phyloP scores from a whole-genome alignment of 2,113 vertebrate genomes.

The Orycteropus afer region DNA sequence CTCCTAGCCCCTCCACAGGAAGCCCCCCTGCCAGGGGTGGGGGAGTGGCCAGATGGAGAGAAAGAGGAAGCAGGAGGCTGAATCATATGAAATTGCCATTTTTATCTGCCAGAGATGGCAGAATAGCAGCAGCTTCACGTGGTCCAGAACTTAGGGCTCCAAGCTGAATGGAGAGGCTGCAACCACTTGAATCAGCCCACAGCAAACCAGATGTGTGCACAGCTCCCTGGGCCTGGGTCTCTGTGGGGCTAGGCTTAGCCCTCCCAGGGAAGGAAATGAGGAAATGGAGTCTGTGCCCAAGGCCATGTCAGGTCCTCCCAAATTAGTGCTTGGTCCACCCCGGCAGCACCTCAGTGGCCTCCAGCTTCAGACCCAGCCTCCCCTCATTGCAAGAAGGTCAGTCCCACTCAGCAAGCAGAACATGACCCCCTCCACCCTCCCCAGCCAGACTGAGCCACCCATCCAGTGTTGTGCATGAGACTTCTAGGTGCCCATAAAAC shows the following conservation, averaged over 20 bases:
- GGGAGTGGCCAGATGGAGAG: background rate
- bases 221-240: background rate
- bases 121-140: accelerated
- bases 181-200: background rate
- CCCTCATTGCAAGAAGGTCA: background rate
- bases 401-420: accelerated
- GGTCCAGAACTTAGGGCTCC: accelerated
- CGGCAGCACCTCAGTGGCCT: accelerated
- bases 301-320: accelerated
- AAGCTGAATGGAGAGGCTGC: background rate
- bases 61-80: background rate
- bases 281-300: accelerated
- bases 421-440: accelerated
- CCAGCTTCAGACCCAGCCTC: background rate
- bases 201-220: accelerated
- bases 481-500: background rate
- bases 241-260: background rate
- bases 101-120: background rate
- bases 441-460: accelerated
- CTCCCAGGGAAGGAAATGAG: background rate
- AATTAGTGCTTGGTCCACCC: accelerated
- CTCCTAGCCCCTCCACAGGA: background rate
- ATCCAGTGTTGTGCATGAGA: accelerated
- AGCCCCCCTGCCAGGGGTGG: background rate
- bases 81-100: accelerated